Evolutionary conservation across 2,113 vertebrate species (phyloP).

Genomic region (Hiodon alosoides): DNA sequence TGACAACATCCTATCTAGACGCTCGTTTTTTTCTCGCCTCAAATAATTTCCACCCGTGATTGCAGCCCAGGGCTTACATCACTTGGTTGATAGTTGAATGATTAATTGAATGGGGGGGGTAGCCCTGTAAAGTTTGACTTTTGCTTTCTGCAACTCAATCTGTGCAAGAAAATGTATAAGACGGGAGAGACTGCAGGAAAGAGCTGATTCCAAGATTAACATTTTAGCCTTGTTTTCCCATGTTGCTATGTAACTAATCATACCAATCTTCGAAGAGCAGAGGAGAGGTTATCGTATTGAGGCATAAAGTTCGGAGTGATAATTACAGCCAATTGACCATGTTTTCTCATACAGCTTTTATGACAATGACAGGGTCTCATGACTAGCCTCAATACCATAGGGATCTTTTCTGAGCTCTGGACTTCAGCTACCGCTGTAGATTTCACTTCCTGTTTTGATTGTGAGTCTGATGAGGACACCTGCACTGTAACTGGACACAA

Average conservation of each 20-base stretch:
- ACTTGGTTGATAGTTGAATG: too few species aligned
- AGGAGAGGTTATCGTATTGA: background rate
- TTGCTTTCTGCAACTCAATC: conserved; percentile 61
- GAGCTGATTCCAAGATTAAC: conserved; percentile 38
- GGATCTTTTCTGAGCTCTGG: too few species aligned
- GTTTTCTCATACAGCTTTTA: conserved; percentile 24
- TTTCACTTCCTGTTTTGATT: too few species aligned
- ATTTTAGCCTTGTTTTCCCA: too few species aligned
- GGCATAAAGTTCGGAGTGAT: conserved; percentile 33
- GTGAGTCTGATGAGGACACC: too few species aligned
- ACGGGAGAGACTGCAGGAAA: conserved; percentile 51
- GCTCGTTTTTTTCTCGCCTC: too few species aligned
- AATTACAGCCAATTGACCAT: conserved; percentile 38
- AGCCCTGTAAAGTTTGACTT: conserved; percentile 32
- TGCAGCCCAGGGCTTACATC: too few species aligned
- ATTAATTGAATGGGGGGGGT: conserved; percentile 13
- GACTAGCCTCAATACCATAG: background rate
- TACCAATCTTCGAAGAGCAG: background rate
- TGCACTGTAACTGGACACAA: too few species aligned
- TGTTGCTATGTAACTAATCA: too few species aligned
- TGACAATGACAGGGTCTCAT: background rate
- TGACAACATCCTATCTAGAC: too few species aligned
- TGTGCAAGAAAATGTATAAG: conserved; percentile 51
- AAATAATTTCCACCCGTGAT: too few species aligned
- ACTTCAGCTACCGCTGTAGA: too few species aligned